Evolutionary conservation across 2,113 vertebrate genomes (phyloP).

Genomic region (Melanerpes aurifrons): DNA sequence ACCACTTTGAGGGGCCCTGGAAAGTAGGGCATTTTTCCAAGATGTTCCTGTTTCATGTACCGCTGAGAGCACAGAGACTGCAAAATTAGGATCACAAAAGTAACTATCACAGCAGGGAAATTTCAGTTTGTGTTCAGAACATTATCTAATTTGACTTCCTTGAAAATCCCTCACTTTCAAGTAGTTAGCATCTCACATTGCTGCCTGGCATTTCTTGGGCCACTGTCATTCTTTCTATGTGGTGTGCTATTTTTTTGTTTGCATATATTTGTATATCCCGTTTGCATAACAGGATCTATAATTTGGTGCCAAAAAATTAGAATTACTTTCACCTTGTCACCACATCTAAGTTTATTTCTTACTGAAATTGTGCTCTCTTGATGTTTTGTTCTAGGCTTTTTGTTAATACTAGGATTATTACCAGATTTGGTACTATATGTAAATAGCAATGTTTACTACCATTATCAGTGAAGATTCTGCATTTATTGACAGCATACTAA

Average conservation of each 20-base stretch:
- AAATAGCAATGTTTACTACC: not conserved
- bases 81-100: not conserved
- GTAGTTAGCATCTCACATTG: not conserved
- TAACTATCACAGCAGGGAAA: not conserved
- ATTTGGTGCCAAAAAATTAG: not conserved
- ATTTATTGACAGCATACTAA: not conserved
- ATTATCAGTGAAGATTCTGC: not conserved
- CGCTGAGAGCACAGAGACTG: not conserved
- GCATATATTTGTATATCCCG: no score
- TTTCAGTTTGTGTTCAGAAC: not conserved
- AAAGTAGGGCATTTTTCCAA: not conserved
- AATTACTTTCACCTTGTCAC: not conserved
- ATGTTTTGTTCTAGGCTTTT: not conserved
- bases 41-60: rapidly evolving
- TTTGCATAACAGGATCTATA: not conserved
- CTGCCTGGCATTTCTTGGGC: constrained; percentile 16
- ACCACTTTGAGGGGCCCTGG: not conserved
- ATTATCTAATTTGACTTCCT: not conserved
- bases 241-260: not conserved
- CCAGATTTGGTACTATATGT: not conserved
- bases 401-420: not conserved
- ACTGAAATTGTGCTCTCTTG: not conserved
- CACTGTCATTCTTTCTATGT: not conserved
- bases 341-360: not conserved
- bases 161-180: not conserved